Evolutionary conservation across 2,888 invertebrate species (phyloP).

Genomic region (Dasypolia templi): DNA sequence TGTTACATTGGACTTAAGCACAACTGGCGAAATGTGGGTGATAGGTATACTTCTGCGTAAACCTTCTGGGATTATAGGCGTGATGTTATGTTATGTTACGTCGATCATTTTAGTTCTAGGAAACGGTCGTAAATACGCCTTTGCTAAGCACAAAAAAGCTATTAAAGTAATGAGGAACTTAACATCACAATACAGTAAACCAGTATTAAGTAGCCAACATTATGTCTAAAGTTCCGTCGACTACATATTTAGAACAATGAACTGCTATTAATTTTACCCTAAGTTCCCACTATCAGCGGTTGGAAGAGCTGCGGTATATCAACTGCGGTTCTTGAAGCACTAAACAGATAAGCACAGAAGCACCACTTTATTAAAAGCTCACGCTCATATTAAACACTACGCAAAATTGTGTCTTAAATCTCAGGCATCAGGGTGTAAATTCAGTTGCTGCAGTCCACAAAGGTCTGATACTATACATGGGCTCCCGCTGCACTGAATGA

Average conservation of each 20-base stretch:
- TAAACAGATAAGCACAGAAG: conserved; percentile 49
- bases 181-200: conserved; percentile 23
- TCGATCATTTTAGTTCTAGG: too few relatives aligned
- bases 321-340: conserved; percentile 56
- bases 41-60: too few relatives aligned
- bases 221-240: conserved; percentile 17
- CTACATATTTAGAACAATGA: conserved; percentile 60
- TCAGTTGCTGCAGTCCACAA: neutral
- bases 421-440: neutral
- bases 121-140: neutral
- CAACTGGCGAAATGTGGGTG: too few relatives aligned
- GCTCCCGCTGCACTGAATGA: conserved; percentile 26
- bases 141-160: neutral
- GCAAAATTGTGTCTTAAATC: neutral
- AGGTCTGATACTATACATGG: neutral
- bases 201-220: conserved; percentile 21
- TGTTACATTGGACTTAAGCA: too few relatives aligned
- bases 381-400: neutral
- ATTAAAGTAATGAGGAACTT: neutral
- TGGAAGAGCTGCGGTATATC: conserved; percentile 52
- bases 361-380: conserved; percentile 45
- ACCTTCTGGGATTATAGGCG: too few relatives aligned
- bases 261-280: conserved; percentile 56
- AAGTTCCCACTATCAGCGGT: conserved; percentile 56
- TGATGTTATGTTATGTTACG: too few relatives aligned